phyloP scores from a whole-genome alignment of 2,797 vertebrate species.

The Eidolon dupreanum region DNA sequence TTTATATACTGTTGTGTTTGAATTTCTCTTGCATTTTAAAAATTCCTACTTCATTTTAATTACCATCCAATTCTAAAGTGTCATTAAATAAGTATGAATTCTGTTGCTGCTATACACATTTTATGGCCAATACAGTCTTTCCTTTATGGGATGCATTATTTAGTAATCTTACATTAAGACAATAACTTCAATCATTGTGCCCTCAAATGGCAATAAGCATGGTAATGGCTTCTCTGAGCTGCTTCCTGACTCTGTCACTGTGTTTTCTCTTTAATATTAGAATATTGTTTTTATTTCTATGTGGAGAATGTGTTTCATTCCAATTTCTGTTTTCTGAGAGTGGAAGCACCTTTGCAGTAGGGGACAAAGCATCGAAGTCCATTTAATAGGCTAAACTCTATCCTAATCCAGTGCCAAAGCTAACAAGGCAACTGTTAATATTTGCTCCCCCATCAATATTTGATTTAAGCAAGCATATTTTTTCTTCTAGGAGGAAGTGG shows the following conservation, averaged over 20 bases:
- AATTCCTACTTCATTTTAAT: slow-evolving; percentile 74
- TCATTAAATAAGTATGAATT: slow-evolving; percentile 77
- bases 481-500: background rate
- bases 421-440: background rate
- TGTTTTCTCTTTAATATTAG: slow-evolving; percentile 52
- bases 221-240: slow-evolving; percentile 69
- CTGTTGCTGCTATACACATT: slow-evolving; percentile 62
- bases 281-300: slow-evolving; percentile 38
- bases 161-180: slow-evolving; percentile 80
- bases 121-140: slow-evolving; percentile 70
- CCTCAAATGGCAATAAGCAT: slow-evolving; percentile 77
- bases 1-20: slow-evolving; percentile 65
- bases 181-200: slow-evolving; percentile 79
- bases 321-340: slow-evolving; percentile 13
- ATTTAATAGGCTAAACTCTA: background rate
- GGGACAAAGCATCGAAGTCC: background rate
- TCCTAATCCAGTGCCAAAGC: background rate
- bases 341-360: background rate
- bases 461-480: slow-evolving; percentile 36
- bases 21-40: slow-evolving; percentile 71
- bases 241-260: slow-evolving; percentile 32
- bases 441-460: background rate
- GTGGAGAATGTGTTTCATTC: background rate
- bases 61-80: slow-evolving; percentile 71
- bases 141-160: slow-evolving; percentile 77